Base-by-base conservation (phyloP, 2,797 vertebrate species). In the Tachyglossus aculeatus region DNA sequence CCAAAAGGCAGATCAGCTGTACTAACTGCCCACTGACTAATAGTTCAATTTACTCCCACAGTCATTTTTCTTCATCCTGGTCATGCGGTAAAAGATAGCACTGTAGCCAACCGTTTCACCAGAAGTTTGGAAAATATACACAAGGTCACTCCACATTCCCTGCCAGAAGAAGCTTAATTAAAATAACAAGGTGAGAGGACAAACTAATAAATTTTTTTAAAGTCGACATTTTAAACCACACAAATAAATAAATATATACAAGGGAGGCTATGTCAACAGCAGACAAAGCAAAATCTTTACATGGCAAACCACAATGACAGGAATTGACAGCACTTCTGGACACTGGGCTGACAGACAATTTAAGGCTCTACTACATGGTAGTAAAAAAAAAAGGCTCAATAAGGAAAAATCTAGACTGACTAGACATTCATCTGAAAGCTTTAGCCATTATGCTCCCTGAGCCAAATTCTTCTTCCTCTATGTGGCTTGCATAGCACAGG, bases 191-290 rank as follows among this genome's bases (percentile, higher is more conserved):
- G 67, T 67, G 50, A 80, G 69, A 77, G 74, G 60, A 62, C 41
- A 73, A 79, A 87, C 77, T 78, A 88, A 68, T 74, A 67, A 74
- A 59, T 86, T 60, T 4, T 58, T 73, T 71, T 74, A 18, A 84
- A 73, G 57, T 66, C 85, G 84, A 91, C 86, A 90, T 72, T 88
- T 87, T 88, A 85, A 88, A 88, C 86, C 87, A 89, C 82, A 90
- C 64, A 91, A 94, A 94, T 94, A 94, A 94, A 94, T 94, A 94
- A 93, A 79, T 94, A 94, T 93, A 47, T 93, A 94, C 92, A 94
- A 81, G 64, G 59, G 77, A 89, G 64, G 85, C 71, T 77, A 81
- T 75, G 74, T 80, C 80, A 82, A 71, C 72, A 87, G 52, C 33
- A 62, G 48, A 77, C 33, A 61, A 74, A 84, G 67, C 36, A 72